phyloP scores from a whole-genome alignment of 2,797 vertebrate species.

The Sparus aurata region DNA sequence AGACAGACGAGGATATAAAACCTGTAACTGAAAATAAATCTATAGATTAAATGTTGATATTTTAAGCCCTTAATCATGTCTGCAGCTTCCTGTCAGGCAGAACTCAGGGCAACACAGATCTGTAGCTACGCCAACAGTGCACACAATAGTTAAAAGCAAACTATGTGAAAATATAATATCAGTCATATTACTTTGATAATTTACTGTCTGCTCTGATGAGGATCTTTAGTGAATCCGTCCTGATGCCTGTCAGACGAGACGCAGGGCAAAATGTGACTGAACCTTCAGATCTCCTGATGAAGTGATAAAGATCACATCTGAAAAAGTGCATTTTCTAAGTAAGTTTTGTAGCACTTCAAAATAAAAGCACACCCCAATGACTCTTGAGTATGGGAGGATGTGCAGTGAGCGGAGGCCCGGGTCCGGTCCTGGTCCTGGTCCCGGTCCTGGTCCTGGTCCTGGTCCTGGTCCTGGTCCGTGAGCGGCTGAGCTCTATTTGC shows the following conservation, averaged over 20 bases:
- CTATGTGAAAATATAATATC: neutral
- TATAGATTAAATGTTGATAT: neutral
- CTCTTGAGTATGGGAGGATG: neutral
- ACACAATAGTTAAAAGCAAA: neutral
- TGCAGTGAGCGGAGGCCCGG: too few species aligned
- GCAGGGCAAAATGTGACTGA: neutral
- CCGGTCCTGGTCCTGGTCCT: neutral
- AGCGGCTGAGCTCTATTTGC: constrained; percentile 49
- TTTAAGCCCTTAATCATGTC: neutral
- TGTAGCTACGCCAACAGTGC: too few species aligned
- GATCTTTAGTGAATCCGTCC: too few species aligned
- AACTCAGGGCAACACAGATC: neutral
- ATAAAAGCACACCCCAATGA: neutral
- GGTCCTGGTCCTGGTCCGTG: too few species aligned
- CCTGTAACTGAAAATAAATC: neutral
- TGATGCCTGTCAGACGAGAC: neutral
- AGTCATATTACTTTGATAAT: neutral
- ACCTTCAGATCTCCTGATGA: too few species aligned
- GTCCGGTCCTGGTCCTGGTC: too few species aligned
- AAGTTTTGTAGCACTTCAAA: neutral
- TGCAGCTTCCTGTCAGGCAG: neutral
- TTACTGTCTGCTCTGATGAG: neutral
- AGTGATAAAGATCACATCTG: neutral
- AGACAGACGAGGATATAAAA: too few species aligned
- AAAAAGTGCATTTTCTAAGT: neutral